These are phyloP conservation scores for Mastacembelus armatus DNA, from an alignment of 2,797 vertebrate species.

Conservation along the genomic window DNA sequence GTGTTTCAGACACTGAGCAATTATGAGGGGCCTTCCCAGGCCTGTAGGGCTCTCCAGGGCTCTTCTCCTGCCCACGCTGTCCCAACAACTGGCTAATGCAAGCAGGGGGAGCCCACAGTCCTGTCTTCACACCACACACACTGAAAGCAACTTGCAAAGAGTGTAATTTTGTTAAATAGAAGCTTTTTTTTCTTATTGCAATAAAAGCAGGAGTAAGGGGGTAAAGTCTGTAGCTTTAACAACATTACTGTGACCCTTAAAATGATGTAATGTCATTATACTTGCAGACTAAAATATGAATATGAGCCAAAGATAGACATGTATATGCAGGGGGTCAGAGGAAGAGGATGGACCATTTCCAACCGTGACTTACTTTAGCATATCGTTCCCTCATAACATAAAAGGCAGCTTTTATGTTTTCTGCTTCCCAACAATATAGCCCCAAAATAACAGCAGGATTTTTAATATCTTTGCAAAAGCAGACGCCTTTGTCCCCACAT, in stretches of 20 bases:
- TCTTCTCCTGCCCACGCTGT: constrained; percentile 60
- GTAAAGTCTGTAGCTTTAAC: neutral
- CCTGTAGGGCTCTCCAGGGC: constrained; percentile 63
- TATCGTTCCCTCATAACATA: neutral
- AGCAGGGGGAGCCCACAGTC: constrained; percentile 37
- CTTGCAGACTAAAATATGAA: neutral
- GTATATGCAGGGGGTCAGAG: constrained; percentile 17
- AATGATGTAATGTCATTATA: constrained; percentile 10
- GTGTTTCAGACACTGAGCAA: constrained; percentile 62
- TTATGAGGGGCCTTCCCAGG: constrained; percentile 59
- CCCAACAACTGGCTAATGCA: constrained; percentile 48
- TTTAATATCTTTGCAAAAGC: constrained; percentile 7
- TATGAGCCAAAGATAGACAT: neutral
- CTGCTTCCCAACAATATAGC: neutral
- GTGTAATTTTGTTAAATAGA: neutral
- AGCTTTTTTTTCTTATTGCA: neutral
- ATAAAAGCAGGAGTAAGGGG: neutral
- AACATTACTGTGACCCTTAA: constrained; percentile 23
- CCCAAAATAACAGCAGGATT: constrained; percentile 14
- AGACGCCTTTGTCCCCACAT: neutral
- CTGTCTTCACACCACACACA: constrained; percentile 27
- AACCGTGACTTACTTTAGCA: neutral
- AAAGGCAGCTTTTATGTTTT: neutral
- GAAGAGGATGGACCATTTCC: constrained; percentile 8
- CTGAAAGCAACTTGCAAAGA: neutral